Conservation (phyloP, 2,797 vertebrate species). For the Centroberyx gerrardi region DNA sequence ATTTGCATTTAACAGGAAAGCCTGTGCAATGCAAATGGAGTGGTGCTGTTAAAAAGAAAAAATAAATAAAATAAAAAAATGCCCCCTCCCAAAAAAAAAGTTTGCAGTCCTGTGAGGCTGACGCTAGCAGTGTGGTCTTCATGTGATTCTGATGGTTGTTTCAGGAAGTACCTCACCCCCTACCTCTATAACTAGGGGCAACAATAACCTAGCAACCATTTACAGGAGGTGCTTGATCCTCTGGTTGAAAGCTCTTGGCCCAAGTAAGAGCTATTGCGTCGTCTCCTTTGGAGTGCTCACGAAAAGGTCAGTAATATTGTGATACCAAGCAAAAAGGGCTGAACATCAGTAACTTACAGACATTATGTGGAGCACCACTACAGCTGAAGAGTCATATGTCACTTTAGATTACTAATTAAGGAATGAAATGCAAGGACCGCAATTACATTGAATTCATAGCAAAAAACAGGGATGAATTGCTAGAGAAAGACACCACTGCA, state of each 20-base stretch:
- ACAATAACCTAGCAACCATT: conserved; percentile 88
- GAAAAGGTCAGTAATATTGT: conserved; percentile 24
- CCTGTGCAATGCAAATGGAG: conserved; percentile 83
- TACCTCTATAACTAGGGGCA: conserved; percentile 82
- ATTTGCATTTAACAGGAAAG: conserved; percentile 85
- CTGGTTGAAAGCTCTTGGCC: conserved; percentile 67
- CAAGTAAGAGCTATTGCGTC: conserved; percentile 62
- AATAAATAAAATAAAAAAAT: conserved; percentile 34
- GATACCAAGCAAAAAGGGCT: conserved; percentile 21
- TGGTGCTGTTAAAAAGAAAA: conserved; percentile 50
- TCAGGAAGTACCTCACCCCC: conserved; percentile 67
- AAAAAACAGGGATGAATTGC: too few species aligned
- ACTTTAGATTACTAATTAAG: conserved; percentile 1
- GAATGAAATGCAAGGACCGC: neutral
- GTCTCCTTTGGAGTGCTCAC: conserved; percentile 41
- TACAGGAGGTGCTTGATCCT: conserved; percentile 70
- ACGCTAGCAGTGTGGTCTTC: conserved; percentile 36
- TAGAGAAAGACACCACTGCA: too few species aligned
- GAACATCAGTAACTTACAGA: conserved; percentile 16
- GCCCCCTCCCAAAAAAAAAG: conserved; percentile 39
- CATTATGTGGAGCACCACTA: neutral
- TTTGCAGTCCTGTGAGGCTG: conserved; percentile 41
- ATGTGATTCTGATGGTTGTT: conserved; percentile 66
- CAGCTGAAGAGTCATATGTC: neutral
- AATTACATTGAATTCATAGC: too few species aligned